Conservation (phyloP, 1,140 invertebrate genomes). For the Leptestheria dahalacensis region DNA sequence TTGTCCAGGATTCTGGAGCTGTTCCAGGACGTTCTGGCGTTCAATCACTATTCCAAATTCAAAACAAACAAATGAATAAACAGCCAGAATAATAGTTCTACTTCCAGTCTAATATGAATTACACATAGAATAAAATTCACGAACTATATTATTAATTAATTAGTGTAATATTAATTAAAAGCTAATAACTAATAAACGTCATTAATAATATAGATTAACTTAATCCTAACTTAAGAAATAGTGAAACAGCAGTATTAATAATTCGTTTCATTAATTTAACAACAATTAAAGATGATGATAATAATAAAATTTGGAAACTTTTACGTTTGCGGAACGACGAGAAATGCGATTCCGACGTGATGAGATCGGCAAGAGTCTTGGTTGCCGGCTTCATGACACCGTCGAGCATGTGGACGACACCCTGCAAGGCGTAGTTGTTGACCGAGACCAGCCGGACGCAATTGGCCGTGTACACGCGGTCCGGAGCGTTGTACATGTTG, state of each 20-base stretch:
- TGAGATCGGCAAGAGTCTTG: slow-evolving; percentile 31
- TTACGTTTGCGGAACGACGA: slow-evolving; percentile 34
- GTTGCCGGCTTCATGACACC: slow-evolving; percentile 33
- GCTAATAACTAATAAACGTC: not conserved
- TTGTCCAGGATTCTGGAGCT: slow-evolving; percentile 25
- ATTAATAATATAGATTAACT: not conserved
- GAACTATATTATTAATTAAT: no score
- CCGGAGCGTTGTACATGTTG: slow-evolving; percentile 37
- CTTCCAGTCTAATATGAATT: no score
- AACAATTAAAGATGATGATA: not conserved
- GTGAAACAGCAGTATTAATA: not conserved
- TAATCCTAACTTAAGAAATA: no score
- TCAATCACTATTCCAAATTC: not conserved
- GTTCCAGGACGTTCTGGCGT: not conserved
- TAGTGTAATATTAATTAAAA: no score
- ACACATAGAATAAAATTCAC: not conserved
- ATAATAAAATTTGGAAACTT: slow-evolving; percentile 6
- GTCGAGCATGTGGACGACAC: slow-evolving; percentile 38
- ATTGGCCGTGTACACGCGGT: slow-evolving; percentile 35
- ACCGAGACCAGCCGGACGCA: slow-evolving; percentile 30
- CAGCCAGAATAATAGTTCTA: not conserved
- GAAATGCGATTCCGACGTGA: slow-evolving; percentile 33
- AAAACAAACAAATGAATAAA: not conserved
- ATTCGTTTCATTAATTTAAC: slow-evolving; percentile 1
- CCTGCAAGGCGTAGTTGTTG: slow-evolving; percentile 34